Evolutionary conservation across 37 sponge, comb jelly and placozoan genomes (phyloP).

Genomic region (Mnemiopsis leidyi): DNA sequence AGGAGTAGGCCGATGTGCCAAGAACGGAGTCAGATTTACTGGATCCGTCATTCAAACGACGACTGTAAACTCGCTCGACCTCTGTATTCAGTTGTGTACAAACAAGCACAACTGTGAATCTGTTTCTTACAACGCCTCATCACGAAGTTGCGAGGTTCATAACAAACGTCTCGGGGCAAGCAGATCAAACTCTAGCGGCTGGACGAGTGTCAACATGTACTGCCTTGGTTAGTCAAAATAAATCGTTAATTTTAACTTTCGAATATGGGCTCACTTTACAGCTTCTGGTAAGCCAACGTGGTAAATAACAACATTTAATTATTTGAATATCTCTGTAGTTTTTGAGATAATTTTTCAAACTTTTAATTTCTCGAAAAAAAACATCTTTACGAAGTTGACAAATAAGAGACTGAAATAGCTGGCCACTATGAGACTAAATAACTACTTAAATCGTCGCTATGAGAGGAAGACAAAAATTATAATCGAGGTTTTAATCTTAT

Average conservation of each 20-base stretch:
- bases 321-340: no score
- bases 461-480: no score
- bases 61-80: background rate
- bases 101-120: background rate
- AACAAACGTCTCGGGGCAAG: background rate
- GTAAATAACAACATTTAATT: no score
- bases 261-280: no score
- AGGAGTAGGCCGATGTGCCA: background rate
- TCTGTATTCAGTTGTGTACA: background rate
- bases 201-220: background rate
- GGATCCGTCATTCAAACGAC: background rate
- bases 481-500: no score
- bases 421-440: no score
- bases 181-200: background rate
- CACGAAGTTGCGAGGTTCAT: background rate
- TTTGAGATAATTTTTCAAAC: no score
- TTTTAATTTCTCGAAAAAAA: no score
- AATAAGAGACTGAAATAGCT: no score
- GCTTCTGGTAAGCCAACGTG: no score
- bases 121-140: background rate
- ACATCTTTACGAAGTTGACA: no score
- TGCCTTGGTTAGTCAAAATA: background rate
- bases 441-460: no score
- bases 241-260: background rate
- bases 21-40: background rate